Percentiles rank a stretch among this genome's conserved stretches.
These are phyloP conservation scores for Ochlodes sylvanus DNA, from an alignment of 2,888 invertebrate genomes.

Conservation along the genomic window DNA sequence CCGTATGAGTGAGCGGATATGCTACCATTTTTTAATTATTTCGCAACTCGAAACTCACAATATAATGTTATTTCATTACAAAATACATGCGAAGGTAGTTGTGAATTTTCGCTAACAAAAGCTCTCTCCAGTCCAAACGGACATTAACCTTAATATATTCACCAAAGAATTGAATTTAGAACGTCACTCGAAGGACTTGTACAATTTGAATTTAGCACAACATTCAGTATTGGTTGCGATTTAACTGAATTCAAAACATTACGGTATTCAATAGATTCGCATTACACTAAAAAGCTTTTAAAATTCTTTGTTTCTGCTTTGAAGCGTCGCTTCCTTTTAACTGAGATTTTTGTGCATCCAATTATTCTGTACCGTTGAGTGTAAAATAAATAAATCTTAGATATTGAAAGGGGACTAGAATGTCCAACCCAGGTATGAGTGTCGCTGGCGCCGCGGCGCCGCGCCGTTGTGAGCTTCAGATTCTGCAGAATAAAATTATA, in stretches of 20 bases:
- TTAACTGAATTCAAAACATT: conserved; percentile 10
- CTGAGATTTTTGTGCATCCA: conserved; percentile 14
- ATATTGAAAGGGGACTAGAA: neutral
- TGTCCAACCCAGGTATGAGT: neutral
- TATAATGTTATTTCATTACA: too few relatives aligned
- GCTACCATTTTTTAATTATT: too few relatives aligned
- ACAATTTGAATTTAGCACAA: conserved; percentile 3
- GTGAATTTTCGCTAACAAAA: too few relatives aligned
- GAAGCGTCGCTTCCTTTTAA: conserved; percentile 6
- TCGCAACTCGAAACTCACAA: too few relatives aligned
- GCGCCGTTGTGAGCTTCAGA: too few relatives aligned
- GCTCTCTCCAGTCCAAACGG: too few relatives aligned
- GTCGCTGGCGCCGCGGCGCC: neutral
- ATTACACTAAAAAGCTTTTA: conserved; percentile 26
- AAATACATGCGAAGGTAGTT: too few relatives aligned
- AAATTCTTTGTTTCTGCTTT: conserved; percentile 20
- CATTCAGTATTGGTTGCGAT: conserved; percentile 2
- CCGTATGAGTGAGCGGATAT: too few relatives aligned
- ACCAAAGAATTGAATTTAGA: conserved; percentile 1
- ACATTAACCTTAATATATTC: too few relatives aligned
- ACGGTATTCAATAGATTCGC: conserved; percentile 3
- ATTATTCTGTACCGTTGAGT: conserved; percentile 1
- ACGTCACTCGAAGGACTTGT: neutral
- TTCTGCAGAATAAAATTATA: too few relatives aligned
- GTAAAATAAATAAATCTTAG: conserved; percentile 3